Evolutionary conservation across 2,888 invertebrate species (phyloP), one percentile per base, ranked within the genome.

Genomic region (Selenia dentaria): DNA sequence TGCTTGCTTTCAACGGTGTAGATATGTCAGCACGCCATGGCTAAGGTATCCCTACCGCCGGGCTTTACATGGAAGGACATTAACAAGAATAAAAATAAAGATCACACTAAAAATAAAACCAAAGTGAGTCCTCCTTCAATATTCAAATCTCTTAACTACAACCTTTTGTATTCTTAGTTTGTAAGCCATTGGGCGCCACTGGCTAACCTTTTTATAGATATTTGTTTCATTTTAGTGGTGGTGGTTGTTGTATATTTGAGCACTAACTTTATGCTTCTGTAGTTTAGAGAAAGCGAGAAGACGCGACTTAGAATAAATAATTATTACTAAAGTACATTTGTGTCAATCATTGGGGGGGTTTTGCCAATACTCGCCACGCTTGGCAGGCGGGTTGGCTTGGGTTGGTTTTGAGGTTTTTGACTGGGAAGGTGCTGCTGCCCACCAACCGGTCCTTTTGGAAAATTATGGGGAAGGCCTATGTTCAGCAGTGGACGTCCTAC

Each of bases 21-120:
- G 86, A 83, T 82, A 68, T 79, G 75, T 78, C 75, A 79, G 71
- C 78, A 81, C 69, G 69, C 70, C 67, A 73, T 76, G 79, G 67
- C 78, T 77, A 84, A 83, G 69, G 64, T 83, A 70, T 70, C 82
- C 62, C 80, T 82, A 58, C 83, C 85, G 69, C 83, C 85, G 62
- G 86, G 86, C 67, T 85, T 85, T 77, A 78, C 82, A 47, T 86
- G 86, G 86, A 85, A 82, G 79, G 85, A 86, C 59, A 70, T 80
- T 70, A 77, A 73, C 78, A 86, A 82, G 82, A 83, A 76, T 70
- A 83, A 80, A 80, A 76, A 67, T 74, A 82, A 76, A 74, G 74
- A 74, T 64, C 64, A 68, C 67, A 67, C 74, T 76, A 79, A 83
- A 72, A 75, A 74, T 71, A 74, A 75, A 59, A 68, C 68, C 65